Base-by-base conservation (phyloP, 2,888 invertebrate species). In the Muscina levida region DNA sequence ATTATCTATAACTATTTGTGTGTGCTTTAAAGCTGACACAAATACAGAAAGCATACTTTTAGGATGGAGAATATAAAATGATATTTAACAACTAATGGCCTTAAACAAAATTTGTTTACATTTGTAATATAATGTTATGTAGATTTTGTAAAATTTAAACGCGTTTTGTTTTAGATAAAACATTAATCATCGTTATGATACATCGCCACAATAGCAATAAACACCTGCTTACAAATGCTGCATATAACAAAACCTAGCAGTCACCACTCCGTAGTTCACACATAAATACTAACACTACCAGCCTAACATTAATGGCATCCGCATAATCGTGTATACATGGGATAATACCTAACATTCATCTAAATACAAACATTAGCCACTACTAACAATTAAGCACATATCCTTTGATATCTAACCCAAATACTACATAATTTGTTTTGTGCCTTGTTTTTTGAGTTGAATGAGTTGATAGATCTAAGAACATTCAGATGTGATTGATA, bases 371-470 rank as follows among this genome's bases (percentile, higher is more conserved):
- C 51, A 51, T 8, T 51, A 51, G 22, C 51, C 44, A 44, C 44
- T 19, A 19, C 51, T 53, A 24, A 53, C 24, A 22, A 53, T 4
- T 46, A 26, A n/a, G 31, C 39, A 62, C 42, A 62, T 15, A n/a
- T 13, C 39, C 62, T 13, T 62, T 62, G 24, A 48, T 67, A 66
- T 53, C n/a, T 67, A 74, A 46, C 17, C 68, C 74, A 53, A 59
- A 31, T 5, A 3, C 3, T 31, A 31, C 31, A 31, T 24, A 66
- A 73, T 57, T 65, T 72, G 71, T 37, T 77, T 80, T 77, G 81
- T 75, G 74, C 48, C 74, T 74, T 81, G 81, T 77, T 81, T 39
- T 39, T 42, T 57, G 44, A 57, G 31, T 31, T 31, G 56, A 31
- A 66, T 44, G 44, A 56, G 13, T 53, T 44, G 42, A 65, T 65